Evolutionary conservation across 1,140 invertebrate species (phyloP), one percentile per base, ranked within the genome.

Genomic region (Ctenoplectra terminalis): DNA sequence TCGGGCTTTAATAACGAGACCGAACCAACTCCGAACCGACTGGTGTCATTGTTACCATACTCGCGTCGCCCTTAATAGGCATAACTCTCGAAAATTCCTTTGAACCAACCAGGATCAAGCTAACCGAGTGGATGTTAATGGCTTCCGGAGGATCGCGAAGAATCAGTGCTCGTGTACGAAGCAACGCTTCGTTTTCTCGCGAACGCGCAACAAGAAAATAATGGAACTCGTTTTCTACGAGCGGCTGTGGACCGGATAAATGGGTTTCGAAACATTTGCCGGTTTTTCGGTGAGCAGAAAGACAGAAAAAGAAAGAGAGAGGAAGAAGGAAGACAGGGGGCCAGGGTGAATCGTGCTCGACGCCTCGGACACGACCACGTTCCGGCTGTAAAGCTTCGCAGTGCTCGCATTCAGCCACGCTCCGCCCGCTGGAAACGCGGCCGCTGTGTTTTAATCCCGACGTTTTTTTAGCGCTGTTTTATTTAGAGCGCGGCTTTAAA

Each of bases 21-120:
- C 81, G 80, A 64, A 37, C 82, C 52, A 58, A 43, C 50, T 40
- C 46, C 50, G 64, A 34, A 7, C 34, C 61, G 17, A 4, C 63
- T 46, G 56, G 50, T 67, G 60, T 81, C 56, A 77, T 86, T 86
- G 83, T 86, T 82, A 72, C 50, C 48, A 50, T 20, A 70, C 82
- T 70, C 79, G 72, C 83, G 64, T 80, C 72, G 72, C 61, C 63
- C 83, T 79, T 82, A 86, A 86, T 86, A 85, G 84, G 70, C 83
- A 61, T 71, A 82, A 67, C 85, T 52, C 58, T 72, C 46, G 52
- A 61, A n/a, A 66, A 69, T 54, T 79, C 58, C 60, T 77, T 69
- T 58, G 70, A 64, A 6, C 26, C 17, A 1, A 11, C 46, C 34
- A 56, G 54, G 52, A 46, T 40, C 61, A 15, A 17, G 31, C 23